These are phyloP conservation scores for Apis laboriosa DNA, from an alignment of 1,140 invertebrate species.

Conservation along the genomic window DNA sequence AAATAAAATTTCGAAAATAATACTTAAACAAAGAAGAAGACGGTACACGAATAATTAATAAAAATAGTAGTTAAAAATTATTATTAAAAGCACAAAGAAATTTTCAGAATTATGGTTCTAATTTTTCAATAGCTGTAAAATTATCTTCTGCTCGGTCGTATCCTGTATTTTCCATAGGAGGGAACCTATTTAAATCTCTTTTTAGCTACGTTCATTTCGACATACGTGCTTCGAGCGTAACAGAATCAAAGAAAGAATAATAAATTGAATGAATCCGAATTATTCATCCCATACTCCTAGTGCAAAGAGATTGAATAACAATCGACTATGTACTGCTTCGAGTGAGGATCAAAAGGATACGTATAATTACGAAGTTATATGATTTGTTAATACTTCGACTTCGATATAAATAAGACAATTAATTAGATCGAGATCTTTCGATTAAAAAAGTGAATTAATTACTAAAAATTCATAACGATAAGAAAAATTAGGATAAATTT, in stretches of 20 bases:
- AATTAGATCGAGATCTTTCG: neutral
- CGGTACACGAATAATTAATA: neutral
- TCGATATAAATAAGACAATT: neutral
- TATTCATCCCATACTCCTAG: constrained; percentile 2
- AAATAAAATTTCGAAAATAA: neutral
- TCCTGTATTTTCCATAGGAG: neutral
- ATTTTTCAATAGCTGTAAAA: too few relatives aligned
- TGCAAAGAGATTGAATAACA: constrained; percentile 16
- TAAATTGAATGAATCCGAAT: constrained; percentile 21
- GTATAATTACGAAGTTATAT: constrained; percentile 3
- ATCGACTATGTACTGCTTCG: neutral
- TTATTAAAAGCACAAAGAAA: too few relatives aligned
- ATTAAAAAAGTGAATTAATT: too few relatives aligned
- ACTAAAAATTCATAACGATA: too few relatives aligned
- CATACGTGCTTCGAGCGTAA: neutral
- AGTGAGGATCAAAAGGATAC: constrained; percentile 4
- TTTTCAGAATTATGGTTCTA: neutral
- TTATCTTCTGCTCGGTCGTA: too few relatives aligned
- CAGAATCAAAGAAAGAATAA: constrained; percentile 1
- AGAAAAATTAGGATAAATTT: too few relatives aligned
- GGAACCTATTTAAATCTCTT: neutral
- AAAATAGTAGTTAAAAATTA: neutral
- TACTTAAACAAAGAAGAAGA: neutral
- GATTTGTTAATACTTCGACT: neutral
- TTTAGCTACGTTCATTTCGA: neutral